Evolutionary conservation across 2,113 vertebrate genomes (phyloP).

Genomic region (Tachysurus vachellii): DNA sequence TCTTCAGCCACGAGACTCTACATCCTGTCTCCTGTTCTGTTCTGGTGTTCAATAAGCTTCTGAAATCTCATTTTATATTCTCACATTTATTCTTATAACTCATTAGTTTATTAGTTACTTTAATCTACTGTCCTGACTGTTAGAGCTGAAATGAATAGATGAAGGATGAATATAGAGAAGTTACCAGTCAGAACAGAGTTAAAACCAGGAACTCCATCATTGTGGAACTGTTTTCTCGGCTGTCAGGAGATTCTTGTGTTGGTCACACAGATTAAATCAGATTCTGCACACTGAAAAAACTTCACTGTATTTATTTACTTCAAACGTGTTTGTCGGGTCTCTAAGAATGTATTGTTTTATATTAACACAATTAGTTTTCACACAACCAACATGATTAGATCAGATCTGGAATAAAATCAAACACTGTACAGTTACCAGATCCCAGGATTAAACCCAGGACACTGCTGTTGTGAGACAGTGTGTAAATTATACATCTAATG

Average conservation of each 20-base stretch:
- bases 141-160: background rate
- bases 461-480: too few relatives aligned
- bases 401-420: too few relatives aligned
- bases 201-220: background rate
- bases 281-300: background rate
- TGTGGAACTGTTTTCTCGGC: background rate
- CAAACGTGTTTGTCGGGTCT: background rate
- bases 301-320: background rate
- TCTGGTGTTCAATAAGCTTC: background rate
- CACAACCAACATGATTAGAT: too few relatives aligned
- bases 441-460: too few relatives aligned
- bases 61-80: background rate
- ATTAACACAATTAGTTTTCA: background rate
- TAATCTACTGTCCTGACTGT: background rate
- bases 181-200: background rate
- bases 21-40: background rate
- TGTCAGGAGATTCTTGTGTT: background rate
- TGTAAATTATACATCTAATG: too few relatives aligned
- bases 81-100: background rate
- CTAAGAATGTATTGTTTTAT: background rate
- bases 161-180: background rate
- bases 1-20: background rate
- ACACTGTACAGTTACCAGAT: too few relatives aligned
- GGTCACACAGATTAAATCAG: background rate
- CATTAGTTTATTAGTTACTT: background rate